Base-by-base conservation (phyloP, 2,797 vertebrate species). In the Tympanoctomys barrerae region DNA sequence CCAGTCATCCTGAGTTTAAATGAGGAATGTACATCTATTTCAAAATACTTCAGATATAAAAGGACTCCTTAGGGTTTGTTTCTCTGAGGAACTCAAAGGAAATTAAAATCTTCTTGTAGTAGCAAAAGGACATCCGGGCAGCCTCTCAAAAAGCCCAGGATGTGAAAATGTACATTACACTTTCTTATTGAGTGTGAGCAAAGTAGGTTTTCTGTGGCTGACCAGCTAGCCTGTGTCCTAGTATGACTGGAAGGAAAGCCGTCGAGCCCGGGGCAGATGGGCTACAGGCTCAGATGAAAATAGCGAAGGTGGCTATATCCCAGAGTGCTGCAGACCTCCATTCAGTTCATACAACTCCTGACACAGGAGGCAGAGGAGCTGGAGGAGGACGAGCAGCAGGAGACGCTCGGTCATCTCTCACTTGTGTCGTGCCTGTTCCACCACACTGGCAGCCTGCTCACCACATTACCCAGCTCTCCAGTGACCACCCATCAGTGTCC, bases 31-130 rank as follows among this genome's bases (percentile, higher is more conserved):
- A 80, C 42, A 82, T 49, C 82, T 39, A 89, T 85, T 97, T 96
- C 89, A 97, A 96, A 96, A 95, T 87, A 87, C 14, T 75, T 82
- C 83, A 89, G 95, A 75, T 79, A 93, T 93, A 75, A 96, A 87
- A 46, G 90, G 66, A 36, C 11, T 91, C 64, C 49, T 92, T 84
- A 64, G 54, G 83, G 79, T 59, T 66, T 97, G 83, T 82, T 96
- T 97, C 97, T 90, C 78, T 91, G 57, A 97, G 94, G n/a, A 54
- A 36, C 75, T 92, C 31, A 90, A 89, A 90, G 59, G 94, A 94
- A 52, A 92, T 88, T 89, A 10, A 94, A 85, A 90, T 97, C 31
- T 87, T 94, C 95, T 86, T 77, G 95, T 8, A 90, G 62, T 36
- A 68, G 91, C 85, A 94, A 75, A 79, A 88, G 54, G 18, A 28